phyloP scores from a whole-genome alignment of 1,140 invertebrate genomes.

The Papilio machaon region DNA sequence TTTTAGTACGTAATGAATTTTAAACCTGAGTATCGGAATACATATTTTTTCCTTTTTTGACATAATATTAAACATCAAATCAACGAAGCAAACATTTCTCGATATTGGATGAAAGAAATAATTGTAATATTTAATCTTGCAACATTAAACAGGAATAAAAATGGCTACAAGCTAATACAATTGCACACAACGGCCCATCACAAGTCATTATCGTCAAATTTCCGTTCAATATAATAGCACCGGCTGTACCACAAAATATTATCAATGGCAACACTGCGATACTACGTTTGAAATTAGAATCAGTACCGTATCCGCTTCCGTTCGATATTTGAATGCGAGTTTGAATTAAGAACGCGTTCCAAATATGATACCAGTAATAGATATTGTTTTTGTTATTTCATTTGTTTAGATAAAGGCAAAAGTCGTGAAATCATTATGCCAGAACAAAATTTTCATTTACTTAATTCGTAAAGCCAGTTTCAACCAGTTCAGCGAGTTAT shows the following conservation, averaged over 20 bases:
- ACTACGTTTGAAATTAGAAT: slow-evolving; percentile 80
- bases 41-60: background rate
- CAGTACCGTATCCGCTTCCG: slow-evolving; percentile 79
- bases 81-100: background rate
- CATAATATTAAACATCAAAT: background rate
- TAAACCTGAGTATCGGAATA: background rate
- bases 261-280: slow-evolving; percentile 78
- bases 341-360: slow-evolving; percentile 75
- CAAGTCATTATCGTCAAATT: slow-evolving; percentile 73
- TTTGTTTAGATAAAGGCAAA: slow-evolving; percentile 14
- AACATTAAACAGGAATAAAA: slow-evolving; percentile 34
- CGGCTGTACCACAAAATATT: slow-evolving; percentile 74
- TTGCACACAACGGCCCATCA: slow-evolving; percentile 59
- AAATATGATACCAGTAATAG: slow-evolving; percentile 58
- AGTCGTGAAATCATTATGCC: background rate
- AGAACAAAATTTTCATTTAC: background rate
- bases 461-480: background rate
- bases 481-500: no score
- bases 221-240: slow-evolving; percentile 76
- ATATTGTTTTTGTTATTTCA: slow-evolving; percentile 34
- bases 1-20: background rate
- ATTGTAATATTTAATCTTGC: slow-evolving; percentile 19
- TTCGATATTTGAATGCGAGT: slow-evolving; percentile 76
- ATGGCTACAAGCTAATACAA: slow-evolving; percentile 37
- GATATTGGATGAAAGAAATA: background rate